Evolutionary conservation across 2,888 invertebrate genomes (phyloP), one percentile per base, ranked within the genome.

Genomic region (Zygaena filipendulae): DNA sequence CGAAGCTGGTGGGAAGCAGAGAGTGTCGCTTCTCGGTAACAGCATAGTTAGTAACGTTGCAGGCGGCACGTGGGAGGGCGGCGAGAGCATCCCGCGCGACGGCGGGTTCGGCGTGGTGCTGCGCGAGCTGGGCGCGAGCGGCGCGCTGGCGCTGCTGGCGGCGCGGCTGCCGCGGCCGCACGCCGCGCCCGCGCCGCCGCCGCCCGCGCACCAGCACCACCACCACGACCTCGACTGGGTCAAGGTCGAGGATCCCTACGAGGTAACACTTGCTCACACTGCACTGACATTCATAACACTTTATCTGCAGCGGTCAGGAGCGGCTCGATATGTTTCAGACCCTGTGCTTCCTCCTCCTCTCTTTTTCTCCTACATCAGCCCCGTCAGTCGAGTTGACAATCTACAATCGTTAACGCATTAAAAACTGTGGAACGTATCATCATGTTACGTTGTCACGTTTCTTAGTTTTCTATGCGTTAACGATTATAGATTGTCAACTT

Each of bases 141-240:
- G 95, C 32, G 96, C 96, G 2, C 81, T 97, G 32, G 93, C 93
- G 8, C 81, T 95, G 33, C 77, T 97, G 35, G 95, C 96, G 0
- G 90, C 92, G 51, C 90, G 94, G 44, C 80, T 97, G 49, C 95
- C 95, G 1, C 85, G 94, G 0, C 88, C 95, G 10, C 93, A 91
- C 72, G 92, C 94, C 3, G 91, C 94, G 43, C 66, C 72, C 42
- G 82, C 85, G n/a, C 60, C 68, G 37, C 60, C 67, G 36, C 66
- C 82, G 9, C 77, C 82, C n/a, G 69, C 82, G 10, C 44, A 50
- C 26, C 86, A 43, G 81, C 87, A 46, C 62, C 83, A 36, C 54
- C 84, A 31, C 55, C 83, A 38, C 62, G 84, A 44, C 67, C 82
- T 39, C 64, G 86, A 85, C 47, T 86, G 87, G 86, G 87, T 89